Evolutionary conservation across 2,888 invertebrate species (phyloP).

Genomic region (Nowickia ferox): DNA sequence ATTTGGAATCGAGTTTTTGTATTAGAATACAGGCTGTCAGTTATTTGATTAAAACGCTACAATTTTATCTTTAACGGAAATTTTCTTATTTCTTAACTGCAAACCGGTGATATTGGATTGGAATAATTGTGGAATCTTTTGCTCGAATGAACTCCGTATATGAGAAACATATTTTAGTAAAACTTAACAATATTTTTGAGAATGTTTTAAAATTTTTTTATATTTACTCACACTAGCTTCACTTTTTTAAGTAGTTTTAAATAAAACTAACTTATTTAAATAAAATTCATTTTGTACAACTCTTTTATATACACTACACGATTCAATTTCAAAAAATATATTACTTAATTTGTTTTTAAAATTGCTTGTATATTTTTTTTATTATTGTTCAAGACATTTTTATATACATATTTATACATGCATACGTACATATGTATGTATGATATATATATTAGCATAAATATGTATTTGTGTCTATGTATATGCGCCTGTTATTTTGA

Average conservation of each 20-base stretch:
- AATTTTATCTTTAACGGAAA: neutral
- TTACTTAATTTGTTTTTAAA: neutral
- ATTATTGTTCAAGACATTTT: neutral
- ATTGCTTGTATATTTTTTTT: constrained; percentile 6
- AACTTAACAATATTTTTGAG: constrained; percentile 30
- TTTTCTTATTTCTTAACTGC: too few relatives aligned
- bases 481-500: too few relatives aligned
- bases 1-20: too few relatives aligned
- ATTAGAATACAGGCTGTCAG: too few relatives aligned
- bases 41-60: neutral
- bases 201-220: constrained; percentile 50
- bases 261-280: constrained; percentile 1
- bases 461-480: too few relatives aligned
- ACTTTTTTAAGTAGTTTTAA: constrained; percentile 41
- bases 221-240: constrained; percentile 41
- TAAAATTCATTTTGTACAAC: neutral
- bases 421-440: neutral
- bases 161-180: constrained; percentile 26
- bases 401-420: neutral
- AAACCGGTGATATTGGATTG: constrained; percentile 25
- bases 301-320: neutral
- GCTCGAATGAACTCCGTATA: constrained; percentile 31
- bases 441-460: too few relatives aligned
- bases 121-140: neutral
- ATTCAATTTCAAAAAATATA: constrained; percentile 2